Conservation (phyloP, 2,113 vertebrate species). For the Sinocyclocheilus maitianheensis region DNA sequence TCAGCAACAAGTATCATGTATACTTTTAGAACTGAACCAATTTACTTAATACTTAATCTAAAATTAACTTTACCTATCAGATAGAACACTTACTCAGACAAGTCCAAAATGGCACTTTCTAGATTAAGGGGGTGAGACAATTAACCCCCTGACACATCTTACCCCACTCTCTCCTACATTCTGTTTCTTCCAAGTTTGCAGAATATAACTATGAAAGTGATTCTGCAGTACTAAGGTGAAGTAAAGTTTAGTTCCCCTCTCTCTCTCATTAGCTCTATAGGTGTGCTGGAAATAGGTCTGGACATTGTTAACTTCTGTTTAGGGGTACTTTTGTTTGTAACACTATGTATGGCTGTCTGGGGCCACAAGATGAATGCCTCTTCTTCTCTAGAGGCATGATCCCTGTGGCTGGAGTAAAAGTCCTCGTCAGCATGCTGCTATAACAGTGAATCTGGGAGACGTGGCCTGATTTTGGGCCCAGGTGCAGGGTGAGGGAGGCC, state of each 20-base stretch:
- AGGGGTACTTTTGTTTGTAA: slow-evolving; percentile 44
- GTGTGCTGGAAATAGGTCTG: slow-evolving; percentile 50
- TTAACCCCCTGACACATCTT: not conserved
- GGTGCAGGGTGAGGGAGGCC: slow-evolving; percentile 41
- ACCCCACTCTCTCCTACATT: not conserved
- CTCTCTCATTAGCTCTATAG: slow-evolving; percentile 25
- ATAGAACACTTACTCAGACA: not conserved
- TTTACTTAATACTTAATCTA: too few species aligned
- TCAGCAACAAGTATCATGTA: not conserved
- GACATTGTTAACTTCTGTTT: slow-evolving; percentile 55
- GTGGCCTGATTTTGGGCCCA: slow-evolving; percentile 50
- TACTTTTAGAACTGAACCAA: not conserved
- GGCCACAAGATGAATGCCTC: slow-evolving; percentile 48
- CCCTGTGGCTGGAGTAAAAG: slow-evolving; percentile 51
- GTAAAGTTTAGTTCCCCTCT: slow-evolving; percentile 14
- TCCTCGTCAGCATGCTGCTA: slow-evolving; percentile 56
- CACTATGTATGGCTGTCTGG: slow-evolving; percentile 54
- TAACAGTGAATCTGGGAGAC: slow-evolving; percentile 37
- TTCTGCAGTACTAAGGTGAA: slow-evolving; percentile 33
- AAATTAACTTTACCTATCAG: not conserved
- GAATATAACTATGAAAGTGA: slow-evolving; percentile 3
- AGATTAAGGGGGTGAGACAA: not conserved
- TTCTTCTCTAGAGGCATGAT: slow-evolving; percentile 48
- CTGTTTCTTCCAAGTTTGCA: not conserved
- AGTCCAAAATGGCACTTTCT: not conserved